Base-by-base conservation (phyloP, 1,140 invertebrate species). In the Pseudomyrmex sp. region DNA sequence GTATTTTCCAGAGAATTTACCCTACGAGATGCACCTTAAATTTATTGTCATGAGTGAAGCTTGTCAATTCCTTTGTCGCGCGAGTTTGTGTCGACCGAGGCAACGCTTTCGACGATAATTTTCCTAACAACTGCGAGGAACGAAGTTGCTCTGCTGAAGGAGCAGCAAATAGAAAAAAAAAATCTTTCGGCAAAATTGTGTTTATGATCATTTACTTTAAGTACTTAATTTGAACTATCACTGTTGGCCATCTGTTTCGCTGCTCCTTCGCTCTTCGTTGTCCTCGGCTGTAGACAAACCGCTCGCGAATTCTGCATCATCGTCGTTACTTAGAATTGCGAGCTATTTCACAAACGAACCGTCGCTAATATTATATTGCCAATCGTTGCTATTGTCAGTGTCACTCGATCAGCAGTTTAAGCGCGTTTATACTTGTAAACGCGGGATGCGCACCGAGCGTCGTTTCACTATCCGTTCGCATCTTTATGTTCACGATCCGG, bases 391-490 rank as follows among this genome's bases (percentile, higher is more conserved):
- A 94, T 94, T 94, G 93, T 94, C 93, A 86, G 74, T 92, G 92
- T 93, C 93, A 89, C 89, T 88, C 88, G 72, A 80, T 91, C 87
- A 93, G 93, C 93, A 94, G 92, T 91, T 91, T 90, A 90, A 89
- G 82, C 82, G 44, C 80, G 66, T 59, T 50, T 56, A 46, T 58
- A 46, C 58, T 20, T 35, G 35, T 35, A 35, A 68, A 18, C 18
- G 63, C 18, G 13, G 66, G 10, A 61, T 20, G 23, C 68, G 44
- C 56, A 12, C 61, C 20, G 26, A 26, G 20, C 65, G 18, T 10
- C 20, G 46, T 63, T 65, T 65, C 50, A 15, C 18, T 54, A 80
- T 2, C 58, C 48, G 48, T 18, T 77, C 56, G 56, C 54, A 44
- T 58, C 35, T 35, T 1, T 35, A 7, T 70, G 26, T 44, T 44